A percentile compares a stretch with the other conserved stretches of the same genome.
phyloP scores from a whole-genome alignment of 2,113 vertebrate genomes.

The Gobius niger region DNA sequence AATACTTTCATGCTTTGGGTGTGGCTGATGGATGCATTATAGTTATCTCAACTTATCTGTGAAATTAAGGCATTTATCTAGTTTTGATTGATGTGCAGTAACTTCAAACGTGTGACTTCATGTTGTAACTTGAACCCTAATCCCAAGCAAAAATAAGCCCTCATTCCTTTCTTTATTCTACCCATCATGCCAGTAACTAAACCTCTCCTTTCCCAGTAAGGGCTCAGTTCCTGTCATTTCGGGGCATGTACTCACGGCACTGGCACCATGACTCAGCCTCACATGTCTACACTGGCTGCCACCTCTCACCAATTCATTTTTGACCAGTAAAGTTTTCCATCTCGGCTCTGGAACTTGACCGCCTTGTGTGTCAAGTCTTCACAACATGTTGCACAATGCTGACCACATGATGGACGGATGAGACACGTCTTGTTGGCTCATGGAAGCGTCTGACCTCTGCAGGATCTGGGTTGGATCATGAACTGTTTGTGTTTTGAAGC shows the following conservation, averaged over 20 bases:
- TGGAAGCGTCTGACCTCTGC: slow-evolving; percentile 12
- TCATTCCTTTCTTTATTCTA: slow-evolving; percentile 17
- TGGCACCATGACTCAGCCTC: slow-evolving; percentile 38
- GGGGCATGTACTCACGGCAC: slow-evolving; percentile 19
- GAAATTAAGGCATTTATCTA: too few relatives aligned
- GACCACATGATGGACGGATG: slow-evolving; percentile 12
- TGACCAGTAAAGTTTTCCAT: slow-evolving; percentile 23
- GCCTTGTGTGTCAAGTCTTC: slow-evolving; percentile 28
- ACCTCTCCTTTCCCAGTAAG: neutral
- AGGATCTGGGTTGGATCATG: slow-evolving; percentile 13
- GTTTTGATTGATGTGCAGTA: too few relatives aligned
- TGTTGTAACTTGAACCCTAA: slow-evolving; percentile 18
- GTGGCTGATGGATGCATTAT: too few relatives aligned
- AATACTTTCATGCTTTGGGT: too few relatives aligned
- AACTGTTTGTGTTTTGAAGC: neutral
- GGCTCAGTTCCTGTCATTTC: slow-evolving; percentile 3
- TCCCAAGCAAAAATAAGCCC: neutral
- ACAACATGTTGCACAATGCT: slow-evolving; percentile 33
- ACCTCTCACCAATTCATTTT: neutral
- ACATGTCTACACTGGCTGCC: slow-evolving; percentile 2
- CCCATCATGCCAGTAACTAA: neutral
- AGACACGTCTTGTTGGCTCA: slow-evolving; percentile 14
- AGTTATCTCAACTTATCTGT: too few relatives aligned
- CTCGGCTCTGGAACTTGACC: neutral
- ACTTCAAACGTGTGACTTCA: neutral